Conservation (phyloP, 2,113 vertebrate species). For the Shinisaurus crocodilurus region DNA sequence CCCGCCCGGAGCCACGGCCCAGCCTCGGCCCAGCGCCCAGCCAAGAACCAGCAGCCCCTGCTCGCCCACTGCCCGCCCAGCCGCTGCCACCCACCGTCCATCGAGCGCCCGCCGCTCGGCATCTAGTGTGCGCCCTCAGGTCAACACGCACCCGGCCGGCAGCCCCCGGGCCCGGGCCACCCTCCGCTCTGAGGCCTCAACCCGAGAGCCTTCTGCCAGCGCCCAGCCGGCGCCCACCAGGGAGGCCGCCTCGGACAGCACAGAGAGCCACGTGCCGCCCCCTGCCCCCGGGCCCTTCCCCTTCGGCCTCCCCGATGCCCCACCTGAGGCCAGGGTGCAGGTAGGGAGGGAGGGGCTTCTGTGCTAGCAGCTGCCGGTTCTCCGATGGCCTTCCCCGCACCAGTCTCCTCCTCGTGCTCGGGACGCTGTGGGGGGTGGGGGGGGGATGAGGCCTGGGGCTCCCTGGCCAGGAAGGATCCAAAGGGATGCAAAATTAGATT, state of each 20-base stretch:
- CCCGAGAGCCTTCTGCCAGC: neutral
- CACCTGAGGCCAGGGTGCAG: neutral
- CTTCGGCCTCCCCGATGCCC: no score
- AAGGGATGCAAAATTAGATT: no score
- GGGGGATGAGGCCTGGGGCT: no score
- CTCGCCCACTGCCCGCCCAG: no score
- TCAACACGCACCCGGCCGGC: accelerated
- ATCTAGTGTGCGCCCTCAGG: neutral
- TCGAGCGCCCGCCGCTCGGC: neutral
- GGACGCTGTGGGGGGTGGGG: no score
- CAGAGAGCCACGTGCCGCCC: accelerated
- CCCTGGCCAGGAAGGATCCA: neutral
- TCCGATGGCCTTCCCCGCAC: neutral
- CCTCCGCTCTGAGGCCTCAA: accelerated
- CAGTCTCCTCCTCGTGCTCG: no score
- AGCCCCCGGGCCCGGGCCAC: neutral
- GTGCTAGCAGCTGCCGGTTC: neutral
- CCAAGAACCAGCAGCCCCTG: no score
- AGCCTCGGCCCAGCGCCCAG: neutral
- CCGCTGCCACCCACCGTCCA: accelerated
- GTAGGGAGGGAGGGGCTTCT: neutral
- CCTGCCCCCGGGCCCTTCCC: accelerated
- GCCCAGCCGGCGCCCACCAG: neutral
- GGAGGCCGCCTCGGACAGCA: no score
- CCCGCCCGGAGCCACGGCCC: neutral